Percentiles rank a stretch among this genome's conserved stretches.
Conservation (phyloP, 2,113 vertebrate genomes). For the Tringa solitaria region DNA sequence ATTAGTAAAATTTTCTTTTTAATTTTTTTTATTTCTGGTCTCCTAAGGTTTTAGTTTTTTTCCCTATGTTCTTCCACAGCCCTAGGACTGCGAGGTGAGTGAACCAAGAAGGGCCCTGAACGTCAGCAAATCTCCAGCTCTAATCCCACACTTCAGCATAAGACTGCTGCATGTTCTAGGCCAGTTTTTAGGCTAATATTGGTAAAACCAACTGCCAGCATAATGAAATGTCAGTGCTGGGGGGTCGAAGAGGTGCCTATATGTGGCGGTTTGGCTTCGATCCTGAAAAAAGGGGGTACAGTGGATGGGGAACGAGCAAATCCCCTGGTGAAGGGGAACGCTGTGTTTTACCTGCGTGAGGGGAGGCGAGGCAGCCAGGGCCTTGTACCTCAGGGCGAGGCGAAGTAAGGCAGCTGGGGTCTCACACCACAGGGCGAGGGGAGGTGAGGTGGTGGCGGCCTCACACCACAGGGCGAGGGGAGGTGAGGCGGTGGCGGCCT, state of each 20-base stretch:
- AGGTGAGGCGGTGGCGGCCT: no score
- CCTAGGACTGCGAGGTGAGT: neutral
- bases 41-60: neutral
- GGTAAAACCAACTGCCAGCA: neutral
- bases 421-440: no score
- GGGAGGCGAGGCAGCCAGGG: no score
- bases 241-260: fast-evolving
- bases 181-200: neutral
- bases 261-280: fast-evolving
- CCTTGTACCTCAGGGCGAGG: no score
- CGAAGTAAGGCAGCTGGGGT: no score
- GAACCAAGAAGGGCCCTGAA: fast-evolving
- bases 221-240: neutral
- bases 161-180: neutral
- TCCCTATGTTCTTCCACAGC: fast-evolving
- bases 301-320: fast-evolving
- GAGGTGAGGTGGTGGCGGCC: no score
- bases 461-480: no score
- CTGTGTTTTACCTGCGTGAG: neutral
- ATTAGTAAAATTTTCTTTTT: neutral
- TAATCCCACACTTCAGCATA: neutral
- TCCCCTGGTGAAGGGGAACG: neutral
- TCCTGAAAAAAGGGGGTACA: no score
- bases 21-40: neutral
- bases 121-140: neutral